Conservation (phyloP, 2,888 invertebrate species). For the Podabrus alpinus region DNA sequence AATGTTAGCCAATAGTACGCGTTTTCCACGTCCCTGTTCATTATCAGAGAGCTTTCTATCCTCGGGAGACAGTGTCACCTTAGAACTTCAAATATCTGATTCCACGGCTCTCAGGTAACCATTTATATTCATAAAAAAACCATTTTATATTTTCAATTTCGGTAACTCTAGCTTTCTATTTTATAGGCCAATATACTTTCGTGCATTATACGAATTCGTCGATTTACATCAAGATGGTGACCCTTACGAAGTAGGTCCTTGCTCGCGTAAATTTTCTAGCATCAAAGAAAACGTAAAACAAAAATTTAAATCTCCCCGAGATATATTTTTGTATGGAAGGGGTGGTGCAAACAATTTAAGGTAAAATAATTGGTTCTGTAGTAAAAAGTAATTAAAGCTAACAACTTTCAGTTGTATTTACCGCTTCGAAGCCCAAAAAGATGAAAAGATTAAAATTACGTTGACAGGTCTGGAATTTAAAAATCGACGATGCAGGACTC, state of each 20-base stretch:
- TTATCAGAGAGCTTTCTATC: slow-evolving; percentile 83
- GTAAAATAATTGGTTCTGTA: slow-evolving; percentile 52
- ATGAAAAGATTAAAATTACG: slow-evolving; percentile 77
- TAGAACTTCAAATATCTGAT: slow-evolving; percentile 79
- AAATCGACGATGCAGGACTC: slow-evolving; percentile 60
- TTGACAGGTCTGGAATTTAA: slow-evolving; percentile 71
- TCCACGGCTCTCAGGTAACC: slow-evolving; percentile 80
- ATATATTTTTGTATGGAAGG: slow-evolving; percentile 84
- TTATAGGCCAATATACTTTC: slow-evolving; percentile 80
- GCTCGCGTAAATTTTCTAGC: slow-evolving; percentile 77
- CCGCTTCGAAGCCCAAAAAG: slow-evolving; percentile 83
- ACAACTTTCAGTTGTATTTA: slow-evolving; percentile 73
- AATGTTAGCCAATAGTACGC: slow-evolving; percentile 62
- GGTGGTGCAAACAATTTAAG: slow-evolving; percentile 83
- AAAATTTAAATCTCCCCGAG: slow-evolving; percentile 78
- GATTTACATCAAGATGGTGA: slow-evolving; percentile 85
- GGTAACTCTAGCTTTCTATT: slow-evolving; percentile 10
- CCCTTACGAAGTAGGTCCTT: slow-evolving; percentile 73
- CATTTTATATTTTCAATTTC: slow-evolving; percentile 1
- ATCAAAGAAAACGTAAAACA: slow-evolving; percentile 67
- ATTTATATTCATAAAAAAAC: background rate
- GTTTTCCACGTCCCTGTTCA: slow-evolving; percentile 70
- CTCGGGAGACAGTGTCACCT: slow-evolving; percentile 77
- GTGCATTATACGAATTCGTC: slow-evolving; percentile 86
- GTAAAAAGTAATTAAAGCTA: slow-evolving; percentile 13